A percentile compares a stretch with the other conserved stretches of the same genome.
Evolutionary conservation across 2,888 invertebrate genomes (phyloP).

Genomic region (Cephalotes varians): DNA sequence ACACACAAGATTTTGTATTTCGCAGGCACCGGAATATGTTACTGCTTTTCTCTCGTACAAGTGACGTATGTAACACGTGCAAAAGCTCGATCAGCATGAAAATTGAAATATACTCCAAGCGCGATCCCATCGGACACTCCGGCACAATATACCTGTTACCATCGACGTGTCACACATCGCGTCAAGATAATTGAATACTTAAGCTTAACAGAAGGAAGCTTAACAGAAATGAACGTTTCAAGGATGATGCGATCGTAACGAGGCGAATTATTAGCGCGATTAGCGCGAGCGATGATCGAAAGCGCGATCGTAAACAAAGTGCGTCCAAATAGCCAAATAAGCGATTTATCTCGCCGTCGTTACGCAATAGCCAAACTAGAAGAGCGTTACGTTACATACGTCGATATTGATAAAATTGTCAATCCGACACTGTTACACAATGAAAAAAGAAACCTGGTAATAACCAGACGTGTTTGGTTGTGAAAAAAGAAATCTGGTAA

Average conservation of each 20-base stretch:
- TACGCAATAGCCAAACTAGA: constrained; percentile 7
- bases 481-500: too few species aligned
- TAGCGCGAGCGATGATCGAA: constrained; percentile 65
- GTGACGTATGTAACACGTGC: background rate
- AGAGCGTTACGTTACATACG: background rate
- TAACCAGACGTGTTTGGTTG: too few species aligned
- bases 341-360: constrained; percentile 35
- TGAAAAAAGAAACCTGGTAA: too few species aligned
- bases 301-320: constrained; percentile 53
- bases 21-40: background rate
- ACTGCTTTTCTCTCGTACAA: background rate
- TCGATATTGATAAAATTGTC: constrained; percentile 3
- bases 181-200: constrained; percentile 71
- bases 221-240: constrained; percentile 47
- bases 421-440: too few species aligned
- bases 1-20: background rate
- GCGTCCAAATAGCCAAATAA: constrained; percentile 33
- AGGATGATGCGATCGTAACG: constrained; percentile 55
- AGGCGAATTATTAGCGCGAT: constrained; percentile 72
- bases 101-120: background rate
- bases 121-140: background rate
- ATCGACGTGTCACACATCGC: constrained; percentile 39
- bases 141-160: constrained; percentile 54
- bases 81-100: constrained; percentile 19
- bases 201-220: constrained; percentile 67